Conservation (phyloP, 2,888 invertebrate genomes). For the Mesorhabditis belari region DNA sequence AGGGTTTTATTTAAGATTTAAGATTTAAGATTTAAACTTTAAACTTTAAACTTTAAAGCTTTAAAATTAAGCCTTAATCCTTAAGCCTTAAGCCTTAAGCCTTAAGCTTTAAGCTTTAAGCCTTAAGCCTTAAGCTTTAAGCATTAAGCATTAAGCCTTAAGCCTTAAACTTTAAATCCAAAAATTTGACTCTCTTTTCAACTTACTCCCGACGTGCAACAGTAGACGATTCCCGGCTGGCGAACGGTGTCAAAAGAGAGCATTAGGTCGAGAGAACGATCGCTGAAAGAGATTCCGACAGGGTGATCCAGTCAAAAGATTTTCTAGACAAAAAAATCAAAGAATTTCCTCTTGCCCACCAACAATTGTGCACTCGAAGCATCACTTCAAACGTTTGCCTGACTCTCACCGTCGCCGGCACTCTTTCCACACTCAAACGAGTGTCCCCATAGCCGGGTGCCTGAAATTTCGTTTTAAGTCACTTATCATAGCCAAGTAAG, state of each 20-base stretch:
- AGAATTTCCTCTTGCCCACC: slow-evolving; percentile 71
- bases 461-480: slow-evolving; percentile 58
- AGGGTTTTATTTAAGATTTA: slow-evolving; percentile 54
- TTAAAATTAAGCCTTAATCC: too few relatives aligned
- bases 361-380: slow-evolving; percentile 70
- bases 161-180: slow-evolving; percentile 18
- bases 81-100: too few relatives aligned
- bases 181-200: slow-evolving; percentile 73
- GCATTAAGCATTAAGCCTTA: too few relatives aligned
- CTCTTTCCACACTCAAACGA: slow-evolving; percentile 73
- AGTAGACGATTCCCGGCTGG: slow-evolving; percentile 70
- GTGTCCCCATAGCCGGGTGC: slow-evolving; percentile 87
- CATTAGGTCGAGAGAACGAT: slow-evolving; percentile 77
- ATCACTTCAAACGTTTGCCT: slow-evolving; percentile 77
- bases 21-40: too few relatives aligned
- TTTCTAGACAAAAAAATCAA: slow-evolving; percentile 65
- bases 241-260: slow-evolving; percentile 69
- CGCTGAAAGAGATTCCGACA: slow-evolving; percentile 71
- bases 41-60: too few relatives aligned
- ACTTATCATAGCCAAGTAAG: neutral
- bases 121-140: too few relatives aligned
- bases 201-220: slow-evolving; percentile 63
- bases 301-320: slow-evolving; percentile 80
- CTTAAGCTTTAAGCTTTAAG: too few relatives aligned
- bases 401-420: slow-evolving; percentile 75